These are phyloP conservation scores for Siniperca undulata DNA, from an alignment of 2,797 vertebrate genomes.

Conservation along the genomic window DNA sequence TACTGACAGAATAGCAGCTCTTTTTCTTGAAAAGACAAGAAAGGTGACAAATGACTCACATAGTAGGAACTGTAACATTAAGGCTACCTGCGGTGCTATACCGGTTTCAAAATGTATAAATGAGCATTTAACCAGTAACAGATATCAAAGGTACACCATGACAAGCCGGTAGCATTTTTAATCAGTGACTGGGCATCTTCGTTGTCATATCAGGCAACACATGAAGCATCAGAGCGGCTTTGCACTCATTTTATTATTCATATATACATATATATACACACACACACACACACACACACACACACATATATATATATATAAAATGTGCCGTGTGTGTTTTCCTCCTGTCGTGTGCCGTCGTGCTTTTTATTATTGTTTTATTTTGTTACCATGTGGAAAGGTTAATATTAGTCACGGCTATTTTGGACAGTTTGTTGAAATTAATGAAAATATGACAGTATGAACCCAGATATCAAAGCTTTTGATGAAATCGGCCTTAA, in stretches of 20 bases:
- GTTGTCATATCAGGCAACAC: neutral
- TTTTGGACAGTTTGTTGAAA: neutral
- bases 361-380: neutral
- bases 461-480: neutral
- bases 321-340: neutral
- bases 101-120: conserved; percentile 46
- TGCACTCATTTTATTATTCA: accelerated
- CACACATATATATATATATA: accelerated
- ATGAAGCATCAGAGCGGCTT: neutral
- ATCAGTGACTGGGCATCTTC: conserved; percentile 6
- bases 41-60: conserved; percentile 66
- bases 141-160: conserved; percentile 1
- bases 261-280: no score
- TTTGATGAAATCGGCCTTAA: neutral
- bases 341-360: neutral
- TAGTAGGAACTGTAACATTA: neutral
- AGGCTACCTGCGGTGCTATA: conserved; percentile 25
- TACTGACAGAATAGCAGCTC: conserved; percentile 33
- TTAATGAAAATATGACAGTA: neutral
- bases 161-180: conserved; percentile 10
- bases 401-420: neutral
- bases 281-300: no score
- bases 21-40: conserved; percentile 82
- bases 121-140: conserved; percentile 15
- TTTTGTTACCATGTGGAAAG: neutral